Conservation (phyloP, 2,888 invertebrate species). For the Amphipyra tragopoginis region DNA sequence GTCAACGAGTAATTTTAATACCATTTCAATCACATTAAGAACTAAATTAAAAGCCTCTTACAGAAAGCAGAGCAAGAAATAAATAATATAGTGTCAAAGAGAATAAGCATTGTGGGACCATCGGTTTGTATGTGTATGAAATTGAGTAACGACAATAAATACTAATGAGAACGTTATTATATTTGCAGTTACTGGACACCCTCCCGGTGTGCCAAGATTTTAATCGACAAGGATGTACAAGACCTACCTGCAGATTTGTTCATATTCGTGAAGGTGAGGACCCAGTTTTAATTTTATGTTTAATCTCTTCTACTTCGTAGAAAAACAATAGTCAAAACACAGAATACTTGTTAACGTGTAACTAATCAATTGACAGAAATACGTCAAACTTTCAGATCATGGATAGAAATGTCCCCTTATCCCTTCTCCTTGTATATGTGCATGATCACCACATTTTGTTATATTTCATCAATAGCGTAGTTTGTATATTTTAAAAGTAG, state of each 20-base stretch:
- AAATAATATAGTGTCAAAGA: conserved; percentile 32
- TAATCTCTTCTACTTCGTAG: conserved; percentile 42
- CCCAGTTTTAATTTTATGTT: conserved; percentile 1
- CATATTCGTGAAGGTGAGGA: conserved; percentile 98
- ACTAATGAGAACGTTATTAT: conserved; percentile 74
- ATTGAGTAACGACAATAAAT: conserved; percentile 64
- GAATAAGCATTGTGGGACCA: conserved; percentile 64
- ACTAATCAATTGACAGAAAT: conserved; percentile 53
- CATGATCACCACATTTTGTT: conserved; percentile 61
- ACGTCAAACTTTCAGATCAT: conserved; percentile 60
- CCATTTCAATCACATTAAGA: conserved; percentile 8
- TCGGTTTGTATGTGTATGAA: conserved; percentile 70
- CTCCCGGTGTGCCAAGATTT: conserved; percentile 99
- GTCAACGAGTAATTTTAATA: conserved; percentile 38
- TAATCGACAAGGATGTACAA: conserved; percentile 99
- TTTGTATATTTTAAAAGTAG: conserved; percentile 54
- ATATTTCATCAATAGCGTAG: conserved; percentile 59
- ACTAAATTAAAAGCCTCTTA: conserved; percentile 11
- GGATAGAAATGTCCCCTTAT: conserved; percentile 54
- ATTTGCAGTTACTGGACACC: conserved; percentile 99
- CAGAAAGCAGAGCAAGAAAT: neutral
- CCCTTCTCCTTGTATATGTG: conserved; percentile 52
- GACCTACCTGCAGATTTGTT: conserved; percentile 99
- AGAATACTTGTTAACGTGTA: conserved; percentile 45
- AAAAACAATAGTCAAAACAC: conserved; percentile 21